Evolutionary conservation across 2,888 invertebrate genomes (phyloP).

Genomic region (Callosobruchus maculatus): DNA sequence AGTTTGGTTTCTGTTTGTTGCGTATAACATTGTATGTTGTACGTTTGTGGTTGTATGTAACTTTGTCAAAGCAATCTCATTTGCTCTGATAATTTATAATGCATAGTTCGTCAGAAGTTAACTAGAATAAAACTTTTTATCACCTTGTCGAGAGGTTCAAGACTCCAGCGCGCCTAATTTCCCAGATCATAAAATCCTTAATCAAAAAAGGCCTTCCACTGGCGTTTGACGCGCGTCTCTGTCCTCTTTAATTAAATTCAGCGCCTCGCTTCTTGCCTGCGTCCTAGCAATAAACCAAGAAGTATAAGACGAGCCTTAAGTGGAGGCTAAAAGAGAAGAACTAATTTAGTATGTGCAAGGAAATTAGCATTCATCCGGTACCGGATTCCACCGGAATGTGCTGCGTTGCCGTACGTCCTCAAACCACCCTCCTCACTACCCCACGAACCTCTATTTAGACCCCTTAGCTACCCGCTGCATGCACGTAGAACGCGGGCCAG

Average conservation of each 20-base stretch:
- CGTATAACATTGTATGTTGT: too few relatives aligned
- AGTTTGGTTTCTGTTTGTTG: too few relatives aligned
- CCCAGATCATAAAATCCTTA: neutral
- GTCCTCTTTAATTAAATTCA: constrained; percentile 20
- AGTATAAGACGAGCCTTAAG: constrained; percentile 5
- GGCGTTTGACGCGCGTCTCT: neutral
- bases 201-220: neutral
- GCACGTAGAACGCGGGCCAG: neutral
- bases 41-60: too few relatives aligned
- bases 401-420: neutral
- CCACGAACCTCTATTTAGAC: neutral
- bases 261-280: neutral
- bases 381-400: neutral
- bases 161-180: neutral
- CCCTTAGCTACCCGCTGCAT: neutral
- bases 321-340: constrained; percentile 16
- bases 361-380: constrained; percentile 28
- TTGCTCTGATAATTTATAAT: neutral
- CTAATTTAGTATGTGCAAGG: constrained; percentile 27
- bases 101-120: neutral
- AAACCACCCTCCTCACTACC: neutral
- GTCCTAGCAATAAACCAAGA: neutral
- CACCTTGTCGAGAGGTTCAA: neutral
- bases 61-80: too few relatives aligned
- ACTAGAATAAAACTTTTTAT: neutral